Conservation (phyloP, 2,113 vertebrate species). For the Eidolon helvum region DNA sequence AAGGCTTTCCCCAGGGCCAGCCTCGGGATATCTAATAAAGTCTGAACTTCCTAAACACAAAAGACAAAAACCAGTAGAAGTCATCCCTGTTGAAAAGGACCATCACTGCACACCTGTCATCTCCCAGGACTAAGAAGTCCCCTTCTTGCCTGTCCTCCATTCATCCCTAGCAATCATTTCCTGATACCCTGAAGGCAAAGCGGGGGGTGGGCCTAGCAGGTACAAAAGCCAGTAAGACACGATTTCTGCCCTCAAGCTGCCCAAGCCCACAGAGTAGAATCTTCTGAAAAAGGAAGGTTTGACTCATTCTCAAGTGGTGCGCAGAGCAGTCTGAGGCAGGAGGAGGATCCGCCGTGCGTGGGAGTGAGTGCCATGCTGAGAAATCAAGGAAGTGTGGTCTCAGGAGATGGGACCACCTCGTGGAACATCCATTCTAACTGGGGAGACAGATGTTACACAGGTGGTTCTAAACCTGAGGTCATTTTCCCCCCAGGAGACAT, state of each 20-base stretch:
- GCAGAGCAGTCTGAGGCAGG: neutral
- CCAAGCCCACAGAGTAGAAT: neutral
- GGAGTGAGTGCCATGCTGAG: neutral
- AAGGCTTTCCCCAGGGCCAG: neutral
- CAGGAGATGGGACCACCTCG: neutral
- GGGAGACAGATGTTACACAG: neutral
- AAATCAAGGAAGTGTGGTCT: neutral
- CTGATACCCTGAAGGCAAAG: neutral
- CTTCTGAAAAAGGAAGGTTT: neutral
- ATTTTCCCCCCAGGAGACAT: neutral
- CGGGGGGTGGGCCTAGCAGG: neutral
- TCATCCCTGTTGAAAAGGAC: neutral
- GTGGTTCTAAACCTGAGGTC: neutral
- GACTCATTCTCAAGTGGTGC: neutral
- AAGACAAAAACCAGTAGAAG: neutral
- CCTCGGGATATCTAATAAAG: constrained; percentile 46
- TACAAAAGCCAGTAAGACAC: neutral
- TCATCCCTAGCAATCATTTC: neutral
- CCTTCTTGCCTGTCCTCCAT: neutral
- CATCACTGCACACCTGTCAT: neutral
- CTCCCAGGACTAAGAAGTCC: neutral
- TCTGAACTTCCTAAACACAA: neutral
- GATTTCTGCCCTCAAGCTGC: neutral
- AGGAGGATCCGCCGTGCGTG: neutral
- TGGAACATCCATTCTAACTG: neutral